These are phyloP conservation scores for Syrista parreyssii DNA, from an alignment of 2,888 invertebrate species.

Conservation along the genomic window DNA sequence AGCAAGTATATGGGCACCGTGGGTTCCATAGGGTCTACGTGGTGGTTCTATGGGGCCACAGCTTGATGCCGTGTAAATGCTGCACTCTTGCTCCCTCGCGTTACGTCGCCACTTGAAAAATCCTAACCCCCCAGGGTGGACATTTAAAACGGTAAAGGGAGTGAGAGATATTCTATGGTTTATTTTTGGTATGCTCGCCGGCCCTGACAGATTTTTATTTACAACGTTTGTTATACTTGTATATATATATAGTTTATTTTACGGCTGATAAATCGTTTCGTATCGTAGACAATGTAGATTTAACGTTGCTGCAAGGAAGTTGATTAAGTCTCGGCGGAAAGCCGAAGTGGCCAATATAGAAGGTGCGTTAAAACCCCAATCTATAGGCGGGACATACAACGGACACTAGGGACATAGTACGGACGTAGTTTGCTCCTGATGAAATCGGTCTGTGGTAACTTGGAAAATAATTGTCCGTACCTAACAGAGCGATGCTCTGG, in stretches of 20 bases:
- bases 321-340: neutral
- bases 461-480: neutral
- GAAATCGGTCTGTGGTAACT: neutral
- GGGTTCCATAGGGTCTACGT: conserved; percentile 25
- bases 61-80: conserved; percentile 58
- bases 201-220: neutral
- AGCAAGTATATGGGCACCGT: neutral
- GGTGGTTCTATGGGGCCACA: conserved; percentile 49
- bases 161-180: neutral
- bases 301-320: conserved; percentile 3
- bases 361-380: neutral
- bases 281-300: neutral
- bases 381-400: neutral
- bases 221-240: neutral
- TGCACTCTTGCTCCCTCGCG: conserved; percentile 11
- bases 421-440: neutral
- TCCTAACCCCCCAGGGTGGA: conserved; percentile 30
- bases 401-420: neutral
- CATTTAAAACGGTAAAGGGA: neutral
- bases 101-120: conserved; percentile 40
- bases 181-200: neutral
- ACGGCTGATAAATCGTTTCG: neutral
- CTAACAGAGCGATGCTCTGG: neutral
- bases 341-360: neutral
- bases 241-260: neutral